Percentiles rank a stretch among this genome's conserved stretches.
phyloP scores from a whole-genome alignment of 2,113 vertebrate species.

The Sinocyclocheilus rhinocerous region DNA sequence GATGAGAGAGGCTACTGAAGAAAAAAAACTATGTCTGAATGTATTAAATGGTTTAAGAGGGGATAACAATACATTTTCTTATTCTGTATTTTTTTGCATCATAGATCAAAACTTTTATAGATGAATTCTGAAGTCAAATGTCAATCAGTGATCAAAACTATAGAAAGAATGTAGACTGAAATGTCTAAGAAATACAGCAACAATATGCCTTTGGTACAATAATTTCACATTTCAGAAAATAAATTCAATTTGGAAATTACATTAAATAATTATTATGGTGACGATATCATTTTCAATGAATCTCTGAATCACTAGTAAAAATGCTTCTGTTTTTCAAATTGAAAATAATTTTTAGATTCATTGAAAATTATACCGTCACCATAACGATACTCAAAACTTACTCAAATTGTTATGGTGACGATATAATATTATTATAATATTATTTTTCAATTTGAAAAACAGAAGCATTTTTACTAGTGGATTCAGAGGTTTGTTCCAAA shows the following conservation, averaged over 20 bases:
- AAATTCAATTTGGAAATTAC: not conserved
- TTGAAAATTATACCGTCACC: no score
- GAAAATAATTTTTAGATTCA: no score
- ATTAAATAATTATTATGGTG: not conserved
- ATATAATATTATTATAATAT: not conserved
- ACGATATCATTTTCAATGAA: no score
- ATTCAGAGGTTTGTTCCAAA: not conserved
- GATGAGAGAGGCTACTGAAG: not conserved
- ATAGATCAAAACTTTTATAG: not conserved
- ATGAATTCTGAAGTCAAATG: not conserved
- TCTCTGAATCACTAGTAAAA: no score
- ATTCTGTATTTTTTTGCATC: not conserved
- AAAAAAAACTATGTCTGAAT: not conserved
- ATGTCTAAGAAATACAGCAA: not conserved
- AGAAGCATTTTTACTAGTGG: not conserved
- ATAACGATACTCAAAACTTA: no score
- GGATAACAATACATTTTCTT: slow-evolving; percentile 8
- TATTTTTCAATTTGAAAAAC: not conserved
- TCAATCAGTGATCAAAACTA: not conserved
- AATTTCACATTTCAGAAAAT: not conserved
- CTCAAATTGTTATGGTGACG: not conserved
- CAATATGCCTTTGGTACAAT: no score
- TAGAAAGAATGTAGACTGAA: not conserved
- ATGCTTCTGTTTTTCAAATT: no score
- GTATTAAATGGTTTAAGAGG: not conserved